Percentiles rank a stretch among this genome's conserved stretches.
These are phyloP conservation scores for Taenioides sp. DNA, from an alignment of 2,797 vertebrate species.

Conservation along the genomic window DNA sequence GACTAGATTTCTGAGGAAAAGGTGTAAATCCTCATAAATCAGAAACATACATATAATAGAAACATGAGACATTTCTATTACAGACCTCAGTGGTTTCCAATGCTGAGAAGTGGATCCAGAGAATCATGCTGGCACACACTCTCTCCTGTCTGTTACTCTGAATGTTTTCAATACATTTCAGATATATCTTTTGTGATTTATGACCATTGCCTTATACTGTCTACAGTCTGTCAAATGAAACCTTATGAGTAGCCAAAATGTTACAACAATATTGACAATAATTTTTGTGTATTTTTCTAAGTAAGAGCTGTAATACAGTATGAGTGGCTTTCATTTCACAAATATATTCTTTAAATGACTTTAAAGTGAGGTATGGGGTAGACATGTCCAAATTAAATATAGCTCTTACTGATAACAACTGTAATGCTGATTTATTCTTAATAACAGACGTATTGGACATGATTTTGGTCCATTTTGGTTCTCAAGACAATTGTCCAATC, in stretches of 20 bases:
- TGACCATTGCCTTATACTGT: neutral
- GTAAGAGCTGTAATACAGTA: too few relatives aligned
- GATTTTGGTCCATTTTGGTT: too few relatives aligned
- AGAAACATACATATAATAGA: neutral
- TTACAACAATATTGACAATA: neutral
- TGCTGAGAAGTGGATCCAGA: constrained; percentile 8
- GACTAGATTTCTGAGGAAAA: neutral
- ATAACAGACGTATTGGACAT: too few relatives aligned
- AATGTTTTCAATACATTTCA: constrained; percentile 4
- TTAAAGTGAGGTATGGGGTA: too few relatives aligned
- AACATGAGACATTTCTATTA: neutral
- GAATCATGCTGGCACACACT: neutral
- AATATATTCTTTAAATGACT: too few relatives aligned
- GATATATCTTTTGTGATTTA: neutral
- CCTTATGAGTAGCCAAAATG: neutral
- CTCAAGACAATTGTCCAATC: too few relatives aligned
- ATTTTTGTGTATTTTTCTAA: too few relatives aligned
- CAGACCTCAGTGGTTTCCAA: neutral
- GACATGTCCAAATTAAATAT: too few relatives aligned
- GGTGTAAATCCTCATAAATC: constrained; percentile 7
- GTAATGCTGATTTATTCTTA: too few relatives aligned
- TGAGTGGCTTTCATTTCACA: too few relatives aligned
- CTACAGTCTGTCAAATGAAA: neutral
- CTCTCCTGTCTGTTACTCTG: neutral
- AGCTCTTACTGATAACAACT: too few relatives aligned